phyloP scores from a whole-genome alignment of 1,140 invertebrate species.

The Myzus persicae region DNA sequence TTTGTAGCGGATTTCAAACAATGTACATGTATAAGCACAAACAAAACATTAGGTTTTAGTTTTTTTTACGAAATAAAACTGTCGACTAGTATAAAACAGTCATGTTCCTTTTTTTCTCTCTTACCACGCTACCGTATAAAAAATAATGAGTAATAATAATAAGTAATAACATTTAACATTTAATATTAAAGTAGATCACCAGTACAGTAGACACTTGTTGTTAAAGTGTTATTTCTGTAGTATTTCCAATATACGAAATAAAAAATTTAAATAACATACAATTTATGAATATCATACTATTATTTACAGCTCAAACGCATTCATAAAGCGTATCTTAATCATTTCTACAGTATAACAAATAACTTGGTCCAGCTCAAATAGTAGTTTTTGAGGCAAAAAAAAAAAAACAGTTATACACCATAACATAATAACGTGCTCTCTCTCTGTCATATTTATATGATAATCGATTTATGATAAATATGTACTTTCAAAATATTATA shows the following conservation, averaged over 20 bases:
- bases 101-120: not conserved
- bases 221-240: not conserved
- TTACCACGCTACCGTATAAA: not conserved
- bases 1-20: not conserved
- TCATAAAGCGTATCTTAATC: not conserved
- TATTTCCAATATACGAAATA: not conserved
- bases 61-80: not conserved
- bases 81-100: not conserved
- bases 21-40: not conserved
- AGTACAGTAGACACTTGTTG: not conserved
- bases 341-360: not conserved
- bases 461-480: not conserved
- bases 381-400: not conserved
- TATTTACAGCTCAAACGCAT: not conserved
- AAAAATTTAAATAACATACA: not conserved
- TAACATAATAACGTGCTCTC: not conserved
- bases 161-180: not conserved
- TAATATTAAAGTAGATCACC: not conserved
- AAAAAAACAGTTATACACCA: not conserved
- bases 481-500: not conserved
- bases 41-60: not conserved
- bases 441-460: not conserved
- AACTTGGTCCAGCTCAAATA: not conserved
- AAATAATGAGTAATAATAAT: no score
- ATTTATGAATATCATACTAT: slow-evolving; percentile 14